Evolutionary conservation across 2,888 invertebrate species (phyloP).

Genomic region (Alcis repandata): DNA sequence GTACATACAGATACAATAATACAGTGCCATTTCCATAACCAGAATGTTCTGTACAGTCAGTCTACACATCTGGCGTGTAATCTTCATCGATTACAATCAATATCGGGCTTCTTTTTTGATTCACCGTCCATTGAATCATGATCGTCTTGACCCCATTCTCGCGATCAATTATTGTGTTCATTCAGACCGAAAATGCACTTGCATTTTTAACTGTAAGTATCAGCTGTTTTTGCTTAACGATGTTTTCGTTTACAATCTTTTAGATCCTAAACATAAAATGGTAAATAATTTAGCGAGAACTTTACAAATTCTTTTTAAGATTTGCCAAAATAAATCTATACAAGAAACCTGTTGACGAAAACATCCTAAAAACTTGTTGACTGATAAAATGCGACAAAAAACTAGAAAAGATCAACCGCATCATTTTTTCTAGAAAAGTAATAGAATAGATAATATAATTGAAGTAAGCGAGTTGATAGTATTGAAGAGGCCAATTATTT

Average conservation of each 20-base stretch:
- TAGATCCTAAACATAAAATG: not conserved
- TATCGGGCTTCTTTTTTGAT: constrained; percentile 10
- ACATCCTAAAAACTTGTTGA: constrained; percentile 4
- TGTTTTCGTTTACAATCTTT: not conserved
- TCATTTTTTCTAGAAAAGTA: constrained; percentile 10
- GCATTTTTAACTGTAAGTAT: constrained; percentile 11
- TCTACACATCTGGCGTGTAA: constrained; percentile 25
- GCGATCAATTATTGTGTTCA: constrained; percentile 19
- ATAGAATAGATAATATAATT: constrained; percentile 14
- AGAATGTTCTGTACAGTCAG: constrained; percentile 7
- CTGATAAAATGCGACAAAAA: constrained; percentile 8
- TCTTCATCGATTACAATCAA: constrained; percentile 23
- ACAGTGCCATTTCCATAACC: constrained; percentile 12
- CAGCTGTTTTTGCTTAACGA: constrained; percentile 6
- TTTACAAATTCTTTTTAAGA: not conserved
- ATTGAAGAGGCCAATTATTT: constrained; percentile 3
- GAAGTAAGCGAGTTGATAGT: constrained; percentile 10
- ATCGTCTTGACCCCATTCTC: constrained; percentile 33
- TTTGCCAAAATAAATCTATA: not conserved
- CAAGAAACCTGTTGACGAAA: not conserved
- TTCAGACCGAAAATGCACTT: constrained; percentile 24
- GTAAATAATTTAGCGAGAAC: not conserved
- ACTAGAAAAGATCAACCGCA: not conserved
- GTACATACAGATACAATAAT: not conserved
- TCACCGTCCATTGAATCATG: constrained; percentile 27